Conservation (phyloP, 2,797 vertebrate species). For the Coilia nasus region DNA sequence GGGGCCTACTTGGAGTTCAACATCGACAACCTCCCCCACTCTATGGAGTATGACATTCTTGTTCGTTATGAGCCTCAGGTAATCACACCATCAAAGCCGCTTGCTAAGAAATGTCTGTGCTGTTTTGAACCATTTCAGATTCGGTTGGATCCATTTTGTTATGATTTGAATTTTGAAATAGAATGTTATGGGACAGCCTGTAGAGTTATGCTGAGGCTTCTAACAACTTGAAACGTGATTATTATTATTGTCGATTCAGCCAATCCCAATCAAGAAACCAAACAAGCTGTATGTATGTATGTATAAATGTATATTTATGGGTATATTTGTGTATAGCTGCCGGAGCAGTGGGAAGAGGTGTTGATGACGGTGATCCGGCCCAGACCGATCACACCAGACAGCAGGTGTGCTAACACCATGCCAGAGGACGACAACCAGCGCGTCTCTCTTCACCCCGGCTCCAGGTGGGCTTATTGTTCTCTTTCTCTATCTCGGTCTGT, state of each 20-base stretch:
- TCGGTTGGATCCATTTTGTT: too few relatives aligned
- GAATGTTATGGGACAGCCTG: too few relatives aligned
- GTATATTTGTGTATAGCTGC: constrained; percentile 75
- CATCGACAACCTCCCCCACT: constrained; percentile 89
- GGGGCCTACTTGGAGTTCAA: constrained; percentile 91
- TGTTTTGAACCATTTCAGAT: neutral
- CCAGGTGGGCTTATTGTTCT: constrained; percentile 75
- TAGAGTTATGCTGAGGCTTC: too few relatives aligned
- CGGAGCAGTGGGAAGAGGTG: constrained; percentile 96
- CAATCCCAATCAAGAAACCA: too few relatives aligned
- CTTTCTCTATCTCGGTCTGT: neutral
- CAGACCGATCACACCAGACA: constrained; percentile 82
- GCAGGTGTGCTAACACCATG: constrained; percentile 91
- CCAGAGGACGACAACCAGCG: constrained; percentile 93
- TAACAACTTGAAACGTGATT: too few relatives aligned
- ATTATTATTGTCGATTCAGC: too few relatives aligned
- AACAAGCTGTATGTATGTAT: constrained; percentile 13
- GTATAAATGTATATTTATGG: neutral
- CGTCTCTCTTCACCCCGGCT: constrained; percentile 87
- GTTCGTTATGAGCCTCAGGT: constrained; percentile 98
- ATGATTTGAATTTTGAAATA: too few relatives aligned
- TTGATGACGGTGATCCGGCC: constrained; percentile 86
- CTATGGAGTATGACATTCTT: constrained; percentile 95
- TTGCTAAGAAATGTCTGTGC: neutral
- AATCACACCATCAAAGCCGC: constrained; percentile 9